Percentiles rank a stretch among this genome's conserved stretches.
phyloP scores from a whole-genome alignment of 2,113 vertebrate genomes.

The Grus americana region DNA sequence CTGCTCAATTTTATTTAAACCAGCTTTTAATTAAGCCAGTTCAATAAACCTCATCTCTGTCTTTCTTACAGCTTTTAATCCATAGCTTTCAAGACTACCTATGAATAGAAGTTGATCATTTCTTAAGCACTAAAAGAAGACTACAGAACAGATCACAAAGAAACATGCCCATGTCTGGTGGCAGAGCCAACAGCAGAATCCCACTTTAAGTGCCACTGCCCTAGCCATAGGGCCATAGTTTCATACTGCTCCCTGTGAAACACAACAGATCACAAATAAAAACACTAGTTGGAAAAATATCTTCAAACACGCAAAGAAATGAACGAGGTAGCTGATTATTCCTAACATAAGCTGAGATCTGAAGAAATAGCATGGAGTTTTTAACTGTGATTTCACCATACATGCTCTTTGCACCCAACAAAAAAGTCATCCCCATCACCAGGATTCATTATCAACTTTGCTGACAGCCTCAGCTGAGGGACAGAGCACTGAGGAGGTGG shows the following conservation, averaged over 20 bases:
- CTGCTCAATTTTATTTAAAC: not conserved
- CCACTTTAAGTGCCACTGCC: not conserved
- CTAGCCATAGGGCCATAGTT: not conserved
- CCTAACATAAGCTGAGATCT: not conserved
- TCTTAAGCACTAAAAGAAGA: not conserved
- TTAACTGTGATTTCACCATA: not conserved
- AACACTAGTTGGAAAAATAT: not conserved
- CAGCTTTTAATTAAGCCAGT: not conserved
- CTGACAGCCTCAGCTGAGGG: not conserved
- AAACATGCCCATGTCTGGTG: rapidly evolving
- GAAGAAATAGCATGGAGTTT: not conserved
- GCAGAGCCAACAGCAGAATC: not conserved
- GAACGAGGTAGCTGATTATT: not conserved
- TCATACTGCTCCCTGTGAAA: not conserved
- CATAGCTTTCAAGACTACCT: not conserved
- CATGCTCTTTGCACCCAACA: not conserved
- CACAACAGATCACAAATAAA: not conserved
- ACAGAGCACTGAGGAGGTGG: not conserved
- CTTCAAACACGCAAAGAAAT: not conserved
- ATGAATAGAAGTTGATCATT: not conserved
- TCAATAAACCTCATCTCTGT: not conserved
- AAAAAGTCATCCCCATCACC: not conserved
- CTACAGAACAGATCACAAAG: not conserved
- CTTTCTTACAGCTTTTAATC: not conserved
- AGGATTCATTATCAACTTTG: not conserved